Base-by-base conservation (phyloP, 2,888 invertebrate species). In the Neoaliturus tenellus region DNA sequence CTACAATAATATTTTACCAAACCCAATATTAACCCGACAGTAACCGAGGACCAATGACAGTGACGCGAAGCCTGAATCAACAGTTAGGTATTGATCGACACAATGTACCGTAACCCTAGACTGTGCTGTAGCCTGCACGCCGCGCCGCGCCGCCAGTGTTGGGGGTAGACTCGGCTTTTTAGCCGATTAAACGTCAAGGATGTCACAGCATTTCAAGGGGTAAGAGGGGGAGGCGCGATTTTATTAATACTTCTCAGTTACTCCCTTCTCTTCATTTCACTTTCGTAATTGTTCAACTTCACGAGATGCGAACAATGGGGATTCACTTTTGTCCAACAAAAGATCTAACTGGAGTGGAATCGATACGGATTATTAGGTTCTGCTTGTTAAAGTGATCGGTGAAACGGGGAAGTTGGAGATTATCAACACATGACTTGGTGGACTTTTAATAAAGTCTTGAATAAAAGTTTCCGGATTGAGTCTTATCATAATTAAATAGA, bases 191-290 rank as follows among this genome's bases (percentile, higher is more conserved):
- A 75, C 73, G 73, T 75, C 73, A 75, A 62, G 62, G 28, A 25
- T 75, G 73, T 44, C 44, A 75, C 73, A 41, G 12, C 73, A 17
- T 62, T 20, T 23, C 62, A 28, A 28, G 62, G 62, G 62, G 28
- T 8, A 39, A 8, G 71, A 39, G 23, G 39, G 14, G 67, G 20
- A 20, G 62, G 25, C 28, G 62, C 55, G 28, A 28, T 75, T 75
- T 75, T 75, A 75, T 75, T 75, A 75, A 75, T 75, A 75, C 73
- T 75, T 41, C 73, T 75, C 73, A 44, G 73, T 75, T 75, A 44
- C 73, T 44, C 73, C 71, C 71, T 39, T 44, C 73, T 35, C 71
- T 35, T 35, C 39, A 20, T 28, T 28, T 17, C 41, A 41, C 28
- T 75, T 75, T 28, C 44, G 73, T 75, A 75, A 75, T 75, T 75